Base-by-base conservation (phyloP, 2,797 vertebrate species). In the Acrossocheilus wenchowensis region DNA sequence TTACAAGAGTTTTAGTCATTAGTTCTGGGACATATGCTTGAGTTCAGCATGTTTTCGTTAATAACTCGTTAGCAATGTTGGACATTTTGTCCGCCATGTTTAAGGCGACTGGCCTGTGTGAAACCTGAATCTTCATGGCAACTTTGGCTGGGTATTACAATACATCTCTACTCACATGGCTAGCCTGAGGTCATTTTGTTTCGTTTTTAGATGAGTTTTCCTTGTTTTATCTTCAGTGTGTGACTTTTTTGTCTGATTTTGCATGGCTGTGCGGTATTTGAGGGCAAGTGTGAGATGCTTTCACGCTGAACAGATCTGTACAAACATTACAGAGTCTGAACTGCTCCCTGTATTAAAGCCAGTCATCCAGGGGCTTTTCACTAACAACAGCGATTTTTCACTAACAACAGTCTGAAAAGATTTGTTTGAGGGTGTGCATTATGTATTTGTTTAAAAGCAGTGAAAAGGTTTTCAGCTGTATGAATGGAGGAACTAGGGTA, bases 91-190 rank as follows among this genome's bases (percentile, higher is more conserved):
- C 34, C 6, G 6, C 60, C 34, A 78, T 85, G 52, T 80, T 80
- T 48, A 43, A 72, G 48, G 26, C 4, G 6, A 54, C 23, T 41
- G 45, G n/a, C 17, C 45, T 77, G 15, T 43, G 62, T 79, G 84
- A 79, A 79, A 85, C 77, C 77, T 72, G 52, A 71, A 72, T 60
- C 77, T 60, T 43, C 19, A 39, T 48, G 66, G 50, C 50, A 85
- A 62, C 84, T 52, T 36, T 36, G 19, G 10, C 50, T 69, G 19
- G 23, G 36, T 15, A 2, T 34, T 57, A 78, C 64, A 43, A 43
- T 6, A 60, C 64, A 6, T 62, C 75, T 50, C 30, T 34, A 30
- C 30, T 79, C 75, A 79, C 26, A 7, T 72, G 66, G 52, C 30
- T 14, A 85, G 34, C 34, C 17, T 41, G 15, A 30, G 14, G 5